These are phyloP conservation scores for Drosophila sordidapex DNA, from an alignment of 2,888 invertebrate genomes.

Conservation along the genomic window DNA sequence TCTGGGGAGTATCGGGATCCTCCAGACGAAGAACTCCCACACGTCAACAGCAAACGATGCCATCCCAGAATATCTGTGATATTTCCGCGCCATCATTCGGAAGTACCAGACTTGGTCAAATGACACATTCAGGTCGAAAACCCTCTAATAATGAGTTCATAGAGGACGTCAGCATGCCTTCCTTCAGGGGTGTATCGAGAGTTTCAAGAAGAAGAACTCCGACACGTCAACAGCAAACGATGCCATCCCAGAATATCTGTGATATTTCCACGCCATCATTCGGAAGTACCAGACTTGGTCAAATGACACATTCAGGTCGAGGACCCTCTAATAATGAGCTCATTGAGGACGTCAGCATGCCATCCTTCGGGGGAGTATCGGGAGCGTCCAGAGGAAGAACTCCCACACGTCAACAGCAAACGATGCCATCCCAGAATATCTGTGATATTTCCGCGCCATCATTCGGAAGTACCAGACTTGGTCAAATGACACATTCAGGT, in stretches of 20 bases:
- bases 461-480: too few relatives aligned
- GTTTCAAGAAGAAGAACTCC: constrained; percentile 4
- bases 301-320: neutral
- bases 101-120: too few relatives aligned
- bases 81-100: neutral
- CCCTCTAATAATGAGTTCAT: neutral
- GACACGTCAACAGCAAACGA: neutral
- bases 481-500: too few relatives aligned
- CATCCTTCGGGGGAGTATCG: too few relatives aligned
- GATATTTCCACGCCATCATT: neutral
- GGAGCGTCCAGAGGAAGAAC: too few relatives aligned
- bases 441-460: too few relatives aligned
- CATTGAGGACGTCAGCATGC: too few relatives aligned
- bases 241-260: constrained; percentile 12
- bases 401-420: too few relatives aligned
- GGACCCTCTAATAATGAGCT: neutral
- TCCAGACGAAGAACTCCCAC: neutral
- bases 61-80: neutral
- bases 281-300: neutral
- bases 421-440: too few relatives aligned
- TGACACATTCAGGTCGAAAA: neutral
- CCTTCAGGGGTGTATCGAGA: constrained; percentile 17
- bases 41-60: constrained; percentile 1
- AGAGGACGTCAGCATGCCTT: neutral
- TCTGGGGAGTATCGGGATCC: neutral